Base-by-base conservation (phyloP, 1,140 invertebrate genomes). In the Diorhabda elongata region DNA sequence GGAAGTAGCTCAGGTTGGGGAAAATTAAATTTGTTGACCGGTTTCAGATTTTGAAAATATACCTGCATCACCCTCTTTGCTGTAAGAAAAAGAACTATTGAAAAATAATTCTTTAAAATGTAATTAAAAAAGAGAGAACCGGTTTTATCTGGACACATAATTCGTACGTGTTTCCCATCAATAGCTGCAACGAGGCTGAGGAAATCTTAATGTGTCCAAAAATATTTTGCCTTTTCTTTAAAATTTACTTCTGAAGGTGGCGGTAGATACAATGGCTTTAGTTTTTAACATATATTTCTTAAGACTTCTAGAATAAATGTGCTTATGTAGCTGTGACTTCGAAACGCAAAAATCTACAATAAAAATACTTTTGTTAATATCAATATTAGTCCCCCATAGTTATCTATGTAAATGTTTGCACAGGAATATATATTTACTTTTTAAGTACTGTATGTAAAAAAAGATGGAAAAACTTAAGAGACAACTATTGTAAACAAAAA, bases 111-210 rank as follows among this genome's bases (percentile, higher is more conserved):
- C 71, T 85, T 85, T 57, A 83, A 83, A 70, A 26, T 26, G 26
- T 26, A 26, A 26, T 26, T 26, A 26, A 26, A 26, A 26, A 26
- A 26, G 26, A 26, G 26, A 26, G 26, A 26, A 26, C 0, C 26
- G 26, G 26, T 26, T 26, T 26, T 26, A 26, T 26, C 26, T 26
- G 26, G 26, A 26, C 26, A 26, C 26, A 26, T 26, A 26, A 26
- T 26, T 26, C 26, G 26, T 26, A 26, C 26, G 26, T 26, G 26
- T 75, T 84, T 84, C 11, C 81, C 82, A 75, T 84, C 82, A 6
- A 86, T 73, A 4, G 81, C 79, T 42, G 81, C 82, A 44, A 83
- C 67, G 72, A 81, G 84, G 61, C 81, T 77, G n/a, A 83, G 83
- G 75, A 85, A 83, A 75, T 83, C 79, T 80, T 81, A 84, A 68